Percentiles rank a stretch among this genome's conserved stretches.
These are phyloP conservation scores for Plecturocebus donacophilus DNA, from an alignment of 2,113 vertebrate species.

Conservation along the genomic window DNA sequence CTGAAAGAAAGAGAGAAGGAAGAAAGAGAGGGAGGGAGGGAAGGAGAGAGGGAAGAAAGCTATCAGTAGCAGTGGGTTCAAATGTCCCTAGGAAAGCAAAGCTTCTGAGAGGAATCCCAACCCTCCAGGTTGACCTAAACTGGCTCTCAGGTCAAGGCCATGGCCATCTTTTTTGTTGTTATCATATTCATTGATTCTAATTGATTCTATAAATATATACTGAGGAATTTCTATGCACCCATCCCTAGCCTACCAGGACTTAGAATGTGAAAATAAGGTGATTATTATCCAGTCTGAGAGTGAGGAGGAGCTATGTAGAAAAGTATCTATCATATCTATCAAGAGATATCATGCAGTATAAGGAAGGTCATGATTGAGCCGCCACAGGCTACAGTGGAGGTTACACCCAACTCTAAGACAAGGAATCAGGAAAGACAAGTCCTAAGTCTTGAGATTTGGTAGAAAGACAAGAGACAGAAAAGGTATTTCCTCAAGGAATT, in stretches of 20 bases:
- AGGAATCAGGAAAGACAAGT: background rate
- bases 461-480: background rate
- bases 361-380: accelerated
- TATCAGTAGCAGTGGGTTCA: background rate
- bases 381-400: accelerated
- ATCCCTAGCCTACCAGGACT: background rate
- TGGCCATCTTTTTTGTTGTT: background rate
- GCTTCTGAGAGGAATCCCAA: background rate
- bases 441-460: background rate
- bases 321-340: background rate
- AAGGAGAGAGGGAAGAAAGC: background rate
- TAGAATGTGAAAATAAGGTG: background rate
- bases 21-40: accelerated
- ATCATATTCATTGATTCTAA: background rate
- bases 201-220: background rate
- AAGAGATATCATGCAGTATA: background rate
- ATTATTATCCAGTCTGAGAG: background rate
- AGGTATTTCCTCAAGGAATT: background rate
- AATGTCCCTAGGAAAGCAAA: background rate
- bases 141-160: background rate
- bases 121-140: background rate
- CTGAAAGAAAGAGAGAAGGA: background rate
- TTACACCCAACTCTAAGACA: accelerated
- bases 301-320: background rate
- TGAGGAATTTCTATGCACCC: accelerated